Conservation (phyloP, 2,888 invertebrate species). For the Oxystoma pomonae region DNA sequence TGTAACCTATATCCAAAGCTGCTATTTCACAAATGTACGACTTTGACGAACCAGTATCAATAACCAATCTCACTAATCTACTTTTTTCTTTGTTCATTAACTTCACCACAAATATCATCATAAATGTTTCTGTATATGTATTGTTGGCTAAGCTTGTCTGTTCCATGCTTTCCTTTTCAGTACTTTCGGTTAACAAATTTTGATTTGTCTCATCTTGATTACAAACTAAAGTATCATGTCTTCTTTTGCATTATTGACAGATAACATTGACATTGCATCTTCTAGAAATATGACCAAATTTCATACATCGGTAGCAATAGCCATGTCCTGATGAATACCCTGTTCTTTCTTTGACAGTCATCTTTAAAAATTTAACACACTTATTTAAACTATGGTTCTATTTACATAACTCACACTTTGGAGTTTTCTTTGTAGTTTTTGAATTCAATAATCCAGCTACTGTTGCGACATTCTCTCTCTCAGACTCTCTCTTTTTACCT, state of each 20-base stretch:
- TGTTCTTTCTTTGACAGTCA: background rate
- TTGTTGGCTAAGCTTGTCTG: background rate
- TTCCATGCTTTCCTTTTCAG: background rate
- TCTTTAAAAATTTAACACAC: background rate
- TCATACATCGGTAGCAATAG: background rate
- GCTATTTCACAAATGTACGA: background rate
- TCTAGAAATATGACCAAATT: background rate
- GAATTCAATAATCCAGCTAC: background rate
- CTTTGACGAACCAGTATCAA: background rate
- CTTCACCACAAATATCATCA: background rate
- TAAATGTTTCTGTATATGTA: background rate
- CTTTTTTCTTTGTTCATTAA: background rate
- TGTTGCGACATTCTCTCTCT: too few species aligned
- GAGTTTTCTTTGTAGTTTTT: background rate
- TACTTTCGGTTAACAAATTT: background rate
- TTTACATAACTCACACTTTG: background rate
- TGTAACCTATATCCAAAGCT: background rate
- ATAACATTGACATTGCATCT: background rate
- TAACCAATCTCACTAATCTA: background rate
- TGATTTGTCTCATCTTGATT: background rate
- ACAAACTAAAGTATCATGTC: background rate
- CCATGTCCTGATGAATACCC: background rate
- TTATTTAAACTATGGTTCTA: background rate
- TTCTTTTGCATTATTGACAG: background rate
- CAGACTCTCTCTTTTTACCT: too few species aligned